These are phyloP conservation scores for Sylvilagus floridanus DNA, from an alignment of 2,797 vertebrate species.

Conservation along the genomic window DNA sequence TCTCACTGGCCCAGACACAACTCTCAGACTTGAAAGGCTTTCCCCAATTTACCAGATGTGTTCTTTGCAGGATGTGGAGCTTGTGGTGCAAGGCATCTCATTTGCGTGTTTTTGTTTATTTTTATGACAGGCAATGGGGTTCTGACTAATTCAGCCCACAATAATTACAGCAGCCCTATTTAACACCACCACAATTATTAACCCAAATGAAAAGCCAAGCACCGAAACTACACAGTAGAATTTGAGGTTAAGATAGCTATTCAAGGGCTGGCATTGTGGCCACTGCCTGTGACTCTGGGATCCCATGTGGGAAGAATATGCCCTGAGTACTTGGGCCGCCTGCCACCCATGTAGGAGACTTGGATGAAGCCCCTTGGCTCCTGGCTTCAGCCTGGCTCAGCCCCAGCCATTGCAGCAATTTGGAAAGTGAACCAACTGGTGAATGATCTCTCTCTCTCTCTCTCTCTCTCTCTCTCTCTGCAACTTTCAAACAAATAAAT, in stretches of 20 bases:
- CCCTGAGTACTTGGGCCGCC: too few relatives aligned
- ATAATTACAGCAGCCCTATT: not conserved
- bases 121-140: not conserved
- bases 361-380: too few relatives aligned
- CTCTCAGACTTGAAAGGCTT: not conserved
- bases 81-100: not conserved
- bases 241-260: not conserved
- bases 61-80: not conserved
- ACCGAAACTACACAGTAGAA: not conserved
- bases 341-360: too few relatives aligned
- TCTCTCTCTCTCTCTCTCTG: too few relatives aligned
- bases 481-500: too few relatives aligned
- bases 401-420: too few relatives aligned
- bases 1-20: not conserved
- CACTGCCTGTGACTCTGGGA: too few relatives aligned
- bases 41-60: not conserved
- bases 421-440: too few relatives aligned
- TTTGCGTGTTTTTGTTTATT: not conserved
- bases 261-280: not conserved
- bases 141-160: not conserved
- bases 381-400: too few relatives aligned
- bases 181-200: not conserved
- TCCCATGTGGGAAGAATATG: too few relatives aligned
- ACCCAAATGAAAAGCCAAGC: not conserved
- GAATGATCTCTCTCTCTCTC: too few relatives aligned